Percentiles rank a stretch among this genome's conserved stretches.
Evolutionary conservation across 2,797 vertebrate species (phyloP).

Genomic region (Alectoris magna): DNA sequence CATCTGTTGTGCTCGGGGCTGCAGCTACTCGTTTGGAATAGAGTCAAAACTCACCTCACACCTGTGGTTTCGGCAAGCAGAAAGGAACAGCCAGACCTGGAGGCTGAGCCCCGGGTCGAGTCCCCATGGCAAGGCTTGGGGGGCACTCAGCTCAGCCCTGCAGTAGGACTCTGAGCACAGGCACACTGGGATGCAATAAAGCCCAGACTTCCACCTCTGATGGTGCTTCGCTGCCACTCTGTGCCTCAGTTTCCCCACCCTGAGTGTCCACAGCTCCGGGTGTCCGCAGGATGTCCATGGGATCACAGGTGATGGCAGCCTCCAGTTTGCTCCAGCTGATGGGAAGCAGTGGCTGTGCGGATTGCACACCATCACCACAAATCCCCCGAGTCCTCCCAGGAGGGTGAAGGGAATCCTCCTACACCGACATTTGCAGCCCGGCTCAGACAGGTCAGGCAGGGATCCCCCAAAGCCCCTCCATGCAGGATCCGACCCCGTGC

Average conservation of each 20-base stretch:
- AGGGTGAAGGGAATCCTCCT: neutral
- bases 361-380: neutral
- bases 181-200: neutral
- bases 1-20: constrained; percentile 8
- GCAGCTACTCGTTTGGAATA: neutral
- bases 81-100: neutral
- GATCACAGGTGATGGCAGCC: neutral
- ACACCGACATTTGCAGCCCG: neutral
- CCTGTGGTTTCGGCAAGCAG: neutral
- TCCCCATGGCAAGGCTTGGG: neutral
- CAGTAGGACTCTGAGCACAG: neutral
- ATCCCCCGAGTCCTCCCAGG: neutral
- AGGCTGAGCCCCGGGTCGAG: neutral
- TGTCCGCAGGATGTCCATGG: neutral
- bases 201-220: neutral
- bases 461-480: neutral
- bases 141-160: neutral
- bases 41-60: constrained; percentile 27
- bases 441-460: neutral
- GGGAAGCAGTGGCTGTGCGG: neutral
- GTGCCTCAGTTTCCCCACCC: neutral
- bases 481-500: neutral
- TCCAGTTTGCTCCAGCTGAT: neutral
- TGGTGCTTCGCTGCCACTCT: accelerated
- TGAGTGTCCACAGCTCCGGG: neutral